These are phyloP conservation scores for Ardeotis arabs DNA, from an alignment of 2,113 vertebrate genomes.

Conservation along the genomic window DNA sequence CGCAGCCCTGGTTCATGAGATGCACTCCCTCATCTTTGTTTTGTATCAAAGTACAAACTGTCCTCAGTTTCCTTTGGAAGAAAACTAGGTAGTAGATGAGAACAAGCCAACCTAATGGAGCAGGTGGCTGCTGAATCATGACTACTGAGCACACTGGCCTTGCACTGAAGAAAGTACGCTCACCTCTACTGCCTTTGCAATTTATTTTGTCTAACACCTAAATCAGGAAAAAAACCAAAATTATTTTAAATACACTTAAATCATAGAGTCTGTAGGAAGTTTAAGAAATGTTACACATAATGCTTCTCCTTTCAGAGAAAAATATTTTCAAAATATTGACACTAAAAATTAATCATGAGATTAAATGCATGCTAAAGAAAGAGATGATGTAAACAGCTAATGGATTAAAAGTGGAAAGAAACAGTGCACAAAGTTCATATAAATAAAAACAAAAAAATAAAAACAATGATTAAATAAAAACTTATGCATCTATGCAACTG, in stretches of 20 bases:
- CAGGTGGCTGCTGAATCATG: not conserved
- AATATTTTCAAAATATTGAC: not conserved
- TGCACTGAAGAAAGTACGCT: not conserved
- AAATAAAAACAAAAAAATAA: not conserved
- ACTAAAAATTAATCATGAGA: not conserved
- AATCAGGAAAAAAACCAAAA: not conserved
- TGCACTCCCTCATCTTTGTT: not conserved
- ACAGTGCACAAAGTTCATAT: not conserved
- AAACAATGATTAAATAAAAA: not conserved
- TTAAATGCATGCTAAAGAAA: not conserved
- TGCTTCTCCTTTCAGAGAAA: not conserved
- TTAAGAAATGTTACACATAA: not conserved
- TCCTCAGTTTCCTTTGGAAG: not conserved
- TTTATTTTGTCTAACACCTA: not conserved
- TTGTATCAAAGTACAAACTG: not conserved
- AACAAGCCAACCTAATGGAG: not conserved
- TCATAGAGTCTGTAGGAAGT: not conserved
- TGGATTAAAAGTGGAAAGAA: not conserved
- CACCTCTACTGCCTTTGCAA: not conserved
- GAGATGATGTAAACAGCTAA: not conserved
- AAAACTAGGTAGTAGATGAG: not conserved
- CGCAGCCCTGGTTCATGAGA: not conserved
- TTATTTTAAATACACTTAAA: not conserved
- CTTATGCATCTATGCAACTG: not conserved
- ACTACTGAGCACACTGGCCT: not conserved